Evolutionary conservation across 2,113 vertebrate genomes (phyloP), one percentile per base, ranked within the genome.

Genomic region (Podarcis muralis): DNA sequence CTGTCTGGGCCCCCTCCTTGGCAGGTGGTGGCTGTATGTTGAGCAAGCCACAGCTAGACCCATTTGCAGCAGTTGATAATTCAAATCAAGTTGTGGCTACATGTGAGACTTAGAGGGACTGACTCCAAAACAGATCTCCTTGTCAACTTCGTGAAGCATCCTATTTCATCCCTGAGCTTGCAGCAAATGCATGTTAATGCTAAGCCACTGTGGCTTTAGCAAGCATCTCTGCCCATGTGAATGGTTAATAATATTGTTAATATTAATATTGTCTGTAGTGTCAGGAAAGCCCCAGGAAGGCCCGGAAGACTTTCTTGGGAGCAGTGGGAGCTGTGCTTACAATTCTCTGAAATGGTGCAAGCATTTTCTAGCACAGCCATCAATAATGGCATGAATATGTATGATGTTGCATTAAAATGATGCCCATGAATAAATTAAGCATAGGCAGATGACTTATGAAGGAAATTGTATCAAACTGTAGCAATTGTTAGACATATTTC

Each of bases 371-470:
- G 53, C 48, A 66, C 65, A 35, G 48, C 75, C 68, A 86, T 86
- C 85, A 48, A 48, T 66, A 68, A 23, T 27, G 22, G 30, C 85
- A 79, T 86, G 85, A 86, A 78, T 86, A 79, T 86, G 85, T 48
- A 78, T 86, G 85, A 48, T 32, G 75, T 20, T 77, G 77, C 85
- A 48, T 78, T 68, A 43, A 86, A 79, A 68, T 48, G 59, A 32
- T 79, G 43, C 57, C 59, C 35, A 48, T 66, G 85, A 79, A 86
- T 86, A 86, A 78, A 79, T 86, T 86, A 86, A 66, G 59, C 85
- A 7, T 8, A 68, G 75, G 27, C 35, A n/a, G 59, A 79, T 78
- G 85, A 86, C 20, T 86, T 66, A 86, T 5, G 85, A 78, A 77
- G 62, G 62, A 68, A 75, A 65, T 23, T 11, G 27, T 8, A 25